Percentiles rank a stretch among this genome's conserved stretches.
phyloP scores from a whole-genome alignment of 2,113 vertebrate genomes.

The Hyaena hyaena region DNA sequence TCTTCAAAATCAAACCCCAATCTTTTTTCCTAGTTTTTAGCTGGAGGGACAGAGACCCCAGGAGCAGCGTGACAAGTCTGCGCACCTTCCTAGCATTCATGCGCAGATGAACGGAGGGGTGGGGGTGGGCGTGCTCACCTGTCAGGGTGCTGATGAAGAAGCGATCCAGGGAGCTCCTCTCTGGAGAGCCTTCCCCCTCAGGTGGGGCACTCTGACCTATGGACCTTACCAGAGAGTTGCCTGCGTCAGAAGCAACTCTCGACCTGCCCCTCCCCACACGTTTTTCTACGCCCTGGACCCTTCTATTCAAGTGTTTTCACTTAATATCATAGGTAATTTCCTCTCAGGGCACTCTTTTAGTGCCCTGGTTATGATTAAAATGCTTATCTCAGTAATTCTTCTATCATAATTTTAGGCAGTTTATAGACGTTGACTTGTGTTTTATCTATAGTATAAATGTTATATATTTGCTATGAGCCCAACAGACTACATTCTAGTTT shows the following conservation, averaged over 20 bases:
- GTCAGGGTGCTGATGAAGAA: neutral
- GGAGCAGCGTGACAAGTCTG: neutral
- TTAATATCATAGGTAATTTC: neutral
- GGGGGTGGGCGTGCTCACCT: neutral
- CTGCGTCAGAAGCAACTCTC: no score
- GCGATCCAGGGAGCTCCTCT: neutral
- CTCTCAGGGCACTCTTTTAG: neutral
- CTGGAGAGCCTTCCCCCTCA: neutral
- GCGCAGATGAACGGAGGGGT: neutral
- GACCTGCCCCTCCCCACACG: neutral
- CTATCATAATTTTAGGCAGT: neutral
- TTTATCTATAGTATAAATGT: slow-evolving; percentile 38
- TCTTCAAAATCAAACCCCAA: neutral
- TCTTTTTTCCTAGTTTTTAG: neutral
- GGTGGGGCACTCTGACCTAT: fast-evolving
- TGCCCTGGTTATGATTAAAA: slow-evolving; percentile 16
- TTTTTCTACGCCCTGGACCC: neutral
- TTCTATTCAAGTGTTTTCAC: neutral
- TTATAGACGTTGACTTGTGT: slow-evolving; percentile 29
- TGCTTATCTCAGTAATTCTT: slow-evolving; percentile 43
- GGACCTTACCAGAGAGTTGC: neutral
- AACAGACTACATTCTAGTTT: slow-evolving; percentile 49
- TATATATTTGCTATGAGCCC: slow-evolving; percentile 6
- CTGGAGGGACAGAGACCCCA: neutral
- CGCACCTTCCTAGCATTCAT: neutral